Base-by-base conservation (phyloP, 2,888 invertebrate genomes). In the Drosophila meridiana region DNA sequence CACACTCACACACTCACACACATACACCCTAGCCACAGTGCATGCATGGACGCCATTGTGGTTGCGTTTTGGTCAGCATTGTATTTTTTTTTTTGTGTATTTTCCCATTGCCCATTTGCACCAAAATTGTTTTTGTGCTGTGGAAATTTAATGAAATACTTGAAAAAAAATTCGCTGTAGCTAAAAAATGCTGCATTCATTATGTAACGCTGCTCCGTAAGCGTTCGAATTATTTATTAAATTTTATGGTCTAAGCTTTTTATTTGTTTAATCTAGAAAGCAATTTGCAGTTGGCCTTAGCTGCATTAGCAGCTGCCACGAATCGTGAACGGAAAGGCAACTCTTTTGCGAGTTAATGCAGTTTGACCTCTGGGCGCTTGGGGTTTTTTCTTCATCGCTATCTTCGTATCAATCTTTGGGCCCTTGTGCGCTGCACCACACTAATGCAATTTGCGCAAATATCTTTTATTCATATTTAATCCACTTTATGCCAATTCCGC, bases 381-480 rank as follows among this genome's bases (percentile, higher is more conserved):
- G 43, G 14, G 6, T 45, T 36, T 20, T 40, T 68, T 59, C 14
- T 43, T 50, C n/a, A 20, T 36, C 36, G 20, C 60, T 59, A 74
- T 60, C 67, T 38, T n/a, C 56, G 57, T 66, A 65, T 78, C 76
- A 72, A 63, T 76, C 72, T 58, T 30, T 63, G 58, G 32, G 36
- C 8, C 30, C 45, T 61, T 70, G 53, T 58, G 56, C 61, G 52
- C 34, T 48, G 45, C 56, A 53, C 58, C 69, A 58, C 80, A 68
- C 85, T 73, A 84, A 87, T 89, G 85, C 82, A 87, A 86, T 89
- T 89, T 89, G 75, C 73, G 76, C 74, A 84, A 86, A 86, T 86
- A 86, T 89, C 82, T 86, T 84, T 86, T 84, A 86, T 86, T 86
- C 85, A 86, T 89, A 89, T 86, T 86, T 86, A 86, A 89, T 86